phyloP scores from a whole-genome alignment of 2,113 vertebrate species.

The Azemiops feae region DNA sequence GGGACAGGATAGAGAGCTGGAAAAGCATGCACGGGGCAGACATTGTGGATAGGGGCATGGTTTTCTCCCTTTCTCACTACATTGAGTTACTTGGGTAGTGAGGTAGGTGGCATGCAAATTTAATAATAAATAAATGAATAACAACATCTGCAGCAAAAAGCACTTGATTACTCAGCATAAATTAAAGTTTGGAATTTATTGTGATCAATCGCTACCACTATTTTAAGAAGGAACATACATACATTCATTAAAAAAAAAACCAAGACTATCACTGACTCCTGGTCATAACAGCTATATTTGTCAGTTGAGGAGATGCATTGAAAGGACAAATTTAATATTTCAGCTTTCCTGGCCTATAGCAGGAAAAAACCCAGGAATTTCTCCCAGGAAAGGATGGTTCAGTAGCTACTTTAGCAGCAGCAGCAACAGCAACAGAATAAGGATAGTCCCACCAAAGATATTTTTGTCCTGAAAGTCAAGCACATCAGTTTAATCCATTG shows the following conservation, averaged over 20 bases:
- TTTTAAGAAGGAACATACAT: not conserved
- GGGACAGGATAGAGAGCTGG: not conserved
- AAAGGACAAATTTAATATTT: not conserved
- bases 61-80: not conserved
- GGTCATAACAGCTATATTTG: not conserved
- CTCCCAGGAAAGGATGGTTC: not conserved
- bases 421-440: not conserved
- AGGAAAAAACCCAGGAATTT: not conserved
- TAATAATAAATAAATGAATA: not conserved
- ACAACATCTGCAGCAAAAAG: not conserved
- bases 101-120: not conserved
- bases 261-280: not conserved
- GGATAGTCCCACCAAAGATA: not conserved
- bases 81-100: not conserved
- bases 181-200: not conserved
- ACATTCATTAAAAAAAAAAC: not conserved
- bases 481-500: not conserved
- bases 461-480: not conserved
- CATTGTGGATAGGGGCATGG: not conserved
- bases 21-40: not conserved
- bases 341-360: not conserved
- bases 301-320: not conserved
- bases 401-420: not conserved
- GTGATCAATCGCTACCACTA: not conserved
- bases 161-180: not conserved